Evolutionary conservation across 2,797 vertebrate species (phyloP).

Genomic region (Pseudomugil gertrudae): DNA sequence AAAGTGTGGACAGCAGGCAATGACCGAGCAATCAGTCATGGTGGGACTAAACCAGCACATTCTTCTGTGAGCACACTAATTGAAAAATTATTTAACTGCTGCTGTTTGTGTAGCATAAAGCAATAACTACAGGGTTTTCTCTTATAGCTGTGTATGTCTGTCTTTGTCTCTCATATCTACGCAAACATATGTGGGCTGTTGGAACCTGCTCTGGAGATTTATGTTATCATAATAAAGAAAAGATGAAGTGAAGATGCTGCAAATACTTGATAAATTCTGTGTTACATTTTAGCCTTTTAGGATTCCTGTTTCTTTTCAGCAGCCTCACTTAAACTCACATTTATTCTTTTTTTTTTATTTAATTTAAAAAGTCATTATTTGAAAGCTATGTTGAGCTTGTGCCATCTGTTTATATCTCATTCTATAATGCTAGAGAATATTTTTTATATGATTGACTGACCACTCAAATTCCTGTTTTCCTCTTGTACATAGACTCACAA

Average conservation of each 20-base stretch:
- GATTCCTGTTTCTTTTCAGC: neutral
- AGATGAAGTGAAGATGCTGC: conserved; percentile 21
- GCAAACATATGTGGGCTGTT: conserved; percentile 26
- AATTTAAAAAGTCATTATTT: neutral
- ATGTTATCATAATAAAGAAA: conserved; percentile 8
- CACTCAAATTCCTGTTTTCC: conserved; percentile 26
- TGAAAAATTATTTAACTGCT: conserved; percentile 38
- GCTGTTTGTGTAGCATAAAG: conserved; percentile 35
- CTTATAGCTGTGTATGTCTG: conserved; percentile 22
- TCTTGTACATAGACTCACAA: conserved; percentile 88
- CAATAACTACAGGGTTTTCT: conserved; percentile 17
- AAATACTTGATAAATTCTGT: conserved; percentile 13
- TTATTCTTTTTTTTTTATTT: no score
- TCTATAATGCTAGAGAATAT: conserved; percentile 11
- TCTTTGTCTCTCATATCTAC: conserved; percentile 24
- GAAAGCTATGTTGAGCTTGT: conserved; percentile 15
- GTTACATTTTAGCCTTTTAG: neutral
- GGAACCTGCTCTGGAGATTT: conserved; percentile 35
- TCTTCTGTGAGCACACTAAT: conserved; percentile 16
- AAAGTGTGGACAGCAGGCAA: conserved; percentile 38
- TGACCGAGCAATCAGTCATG: conserved; percentile 27
- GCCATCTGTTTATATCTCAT: conserved; percentile 42
- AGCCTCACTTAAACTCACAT: conserved; percentile 7
- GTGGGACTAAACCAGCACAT: conserved; percentile 19
- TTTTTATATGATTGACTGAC: conserved; percentile 31